phyloP scores from a whole-genome alignment of 2,113 vertebrate genomes.

The Clarias magur region DNA sequence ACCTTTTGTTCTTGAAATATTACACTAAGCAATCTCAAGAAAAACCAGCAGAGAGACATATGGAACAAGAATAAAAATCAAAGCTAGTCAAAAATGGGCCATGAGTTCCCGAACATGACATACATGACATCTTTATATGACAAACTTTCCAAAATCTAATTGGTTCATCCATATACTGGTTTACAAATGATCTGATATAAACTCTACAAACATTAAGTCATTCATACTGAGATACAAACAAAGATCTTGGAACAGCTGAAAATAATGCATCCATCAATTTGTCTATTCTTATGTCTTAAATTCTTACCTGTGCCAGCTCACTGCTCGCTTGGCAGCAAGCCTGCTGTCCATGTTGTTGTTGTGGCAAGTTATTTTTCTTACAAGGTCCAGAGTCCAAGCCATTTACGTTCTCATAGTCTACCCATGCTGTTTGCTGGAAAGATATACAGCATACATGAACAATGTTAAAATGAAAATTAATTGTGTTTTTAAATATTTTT shows the following conservation, averaged over 20 bases:
- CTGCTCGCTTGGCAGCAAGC: slow-evolving; percentile 69
- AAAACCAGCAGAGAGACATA: no score
- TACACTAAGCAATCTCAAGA: not conserved
- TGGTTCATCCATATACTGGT: not conserved
- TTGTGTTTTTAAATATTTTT: not conserved
- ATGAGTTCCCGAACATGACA: not conserved
- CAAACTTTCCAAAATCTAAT: not conserved
- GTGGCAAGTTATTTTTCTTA: slow-evolving; percentile 66
- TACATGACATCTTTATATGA: no score
- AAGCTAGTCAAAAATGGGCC: not conserved
- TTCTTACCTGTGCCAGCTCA: slow-evolving; percentile 68
- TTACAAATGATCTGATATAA: not conserved
- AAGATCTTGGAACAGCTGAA: not conserved
- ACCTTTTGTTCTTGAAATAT: not conserved
- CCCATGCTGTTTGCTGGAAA: slow-evolving; percentile 69
- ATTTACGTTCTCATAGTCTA: slow-evolving; percentile 67
- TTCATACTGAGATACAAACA: not conserved
- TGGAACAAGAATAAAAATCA: not conserved
- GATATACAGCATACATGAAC: not conserved
- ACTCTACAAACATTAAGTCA: not conserved
- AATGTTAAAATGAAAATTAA: not conserved
- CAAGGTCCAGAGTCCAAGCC: slow-evolving; percentile 65
- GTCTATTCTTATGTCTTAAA: not conserved
- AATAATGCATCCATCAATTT: not conserved
- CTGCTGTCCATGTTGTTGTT: slow-evolving; percentile 65